Evolutionary conservation across 53 echinoderm and acorn worm species (phyloP), one percentile per base, ranked within the genome.

Genomic region (Astropecten irregularis): DNA sequence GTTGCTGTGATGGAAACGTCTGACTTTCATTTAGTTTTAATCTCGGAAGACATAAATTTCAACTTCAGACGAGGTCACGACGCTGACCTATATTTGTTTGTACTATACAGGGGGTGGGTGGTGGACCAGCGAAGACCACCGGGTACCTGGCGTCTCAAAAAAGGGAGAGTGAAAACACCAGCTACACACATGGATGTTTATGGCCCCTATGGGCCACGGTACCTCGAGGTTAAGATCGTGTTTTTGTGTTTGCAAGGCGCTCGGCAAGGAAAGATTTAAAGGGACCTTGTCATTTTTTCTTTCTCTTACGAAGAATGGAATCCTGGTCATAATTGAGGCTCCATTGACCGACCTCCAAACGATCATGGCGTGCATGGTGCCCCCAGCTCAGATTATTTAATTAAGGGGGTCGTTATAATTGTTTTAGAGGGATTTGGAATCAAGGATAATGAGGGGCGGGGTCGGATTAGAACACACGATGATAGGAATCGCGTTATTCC

Each of bases 301-400:
- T 6, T 48, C 22, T 73, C 23, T 74, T 23, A 57, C 14, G 55
- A 37, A 19, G 57, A 16, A 57, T 40, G 40, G 16, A 54, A 74
- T 74, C 56, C 38, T 37, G 39, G 52, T 38, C 16, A 54, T 74
- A 74, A 74, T 74, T 74, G 74, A 39, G 38, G 74, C 36, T 74
- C 40, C 38, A 20, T 53, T 57, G 56, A 32, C 74, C 74, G n/a
- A n/a, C n/a, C n/a, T 71, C 71, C 57, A 74, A 50, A 74, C 74
- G 37, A 74, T 50, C 42, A 42, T 42, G n/a, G n/a, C n/a, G n/a
- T n/a, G n/a, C n/a, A n/a, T n/a, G n/a, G n/a, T n/a, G n/a, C n/a
- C n/a, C n/a, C n/a, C n/a, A n/a, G n/a, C n/a, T n/a, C n/a, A n/a
- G n/a, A n/a, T n/a, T n/a, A n/a, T n/a, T n/a, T n/a, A n/a, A n/a